Conservation (phyloP, 2,888 invertebrate genomes). For the Xylocampa areola region DNA sequence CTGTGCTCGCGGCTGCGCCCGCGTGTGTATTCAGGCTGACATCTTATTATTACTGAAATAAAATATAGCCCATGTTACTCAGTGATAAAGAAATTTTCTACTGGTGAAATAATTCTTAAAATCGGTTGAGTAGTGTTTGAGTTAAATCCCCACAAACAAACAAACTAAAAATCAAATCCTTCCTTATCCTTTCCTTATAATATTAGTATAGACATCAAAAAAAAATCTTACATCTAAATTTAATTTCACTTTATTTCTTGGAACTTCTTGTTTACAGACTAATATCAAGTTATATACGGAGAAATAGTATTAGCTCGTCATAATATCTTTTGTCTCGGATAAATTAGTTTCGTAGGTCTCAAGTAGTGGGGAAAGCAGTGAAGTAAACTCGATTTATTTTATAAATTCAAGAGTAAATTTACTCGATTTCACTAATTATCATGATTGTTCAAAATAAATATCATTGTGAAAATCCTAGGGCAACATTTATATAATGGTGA, state of each 20-base stretch:
- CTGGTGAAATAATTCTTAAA: too few relatives aligned
- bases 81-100: too few relatives aligned
- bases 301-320: conserved; percentile 34
- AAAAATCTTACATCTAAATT: conserved; percentile 7
- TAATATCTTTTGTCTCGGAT: conserved; percentile 38
- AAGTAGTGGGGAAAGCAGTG: conserved; percentile 22
- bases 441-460: conserved; percentile 31
- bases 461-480: conserved; percentile 29
- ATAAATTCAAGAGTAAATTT: conserved; percentile 28
- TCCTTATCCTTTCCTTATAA: too few relatives aligned
- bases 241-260: conserved; percentile 18
- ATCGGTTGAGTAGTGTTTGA: too few relatives aligned
- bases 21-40: too few relatives aligned
- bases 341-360: conserved; percentile 33
- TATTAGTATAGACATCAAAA: background rate
- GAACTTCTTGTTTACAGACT: conserved; percentile 10
- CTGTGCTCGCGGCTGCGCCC: too few relatives aligned
- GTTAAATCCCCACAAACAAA: too few relatives aligned
- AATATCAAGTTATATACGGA: conserved; percentile 23
- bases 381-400: conserved; percentile 30
- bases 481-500: too few relatives aligned
- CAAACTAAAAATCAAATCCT: too few relatives aligned
- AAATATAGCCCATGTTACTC: too few relatives aligned
- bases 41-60: too few relatives aligned
- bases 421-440: conserved; percentile 29